A percentile compares a stretch with the other conserved stretches of the same genome.
Conservation (phyloP, 2,888 invertebrate genomes). For the Nomada goodeniana region DNA sequence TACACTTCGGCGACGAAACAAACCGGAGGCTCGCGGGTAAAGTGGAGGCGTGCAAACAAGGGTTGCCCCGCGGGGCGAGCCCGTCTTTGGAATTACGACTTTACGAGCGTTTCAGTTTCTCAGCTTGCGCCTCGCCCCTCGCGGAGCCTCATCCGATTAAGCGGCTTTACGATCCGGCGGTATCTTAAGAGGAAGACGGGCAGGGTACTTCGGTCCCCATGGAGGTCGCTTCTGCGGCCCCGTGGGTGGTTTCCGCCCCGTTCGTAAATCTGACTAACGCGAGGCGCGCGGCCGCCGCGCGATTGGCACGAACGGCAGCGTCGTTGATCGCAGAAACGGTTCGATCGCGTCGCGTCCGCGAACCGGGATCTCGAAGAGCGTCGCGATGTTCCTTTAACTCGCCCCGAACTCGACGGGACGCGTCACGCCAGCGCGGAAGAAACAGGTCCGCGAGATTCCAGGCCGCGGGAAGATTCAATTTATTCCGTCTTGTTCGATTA, state of each 20-base stretch:
- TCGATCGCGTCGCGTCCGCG: slow-evolving; percentile 14
- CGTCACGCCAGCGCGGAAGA: background rate
- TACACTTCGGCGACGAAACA: slow-evolving; percentile 14
- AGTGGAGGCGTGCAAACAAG: slow-evolving; percentile 39
- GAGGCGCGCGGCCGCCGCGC: background rate
- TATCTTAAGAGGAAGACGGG: slow-evolving; percentile 49
- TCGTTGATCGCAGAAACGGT: slow-evolving; percentile 22
- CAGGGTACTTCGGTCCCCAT: slow-evolving; percentile 48
- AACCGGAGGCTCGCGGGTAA: background rate
- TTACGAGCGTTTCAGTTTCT: slow-evolving; percentile 72
- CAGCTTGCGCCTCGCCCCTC: slow-evolving; percentile 59
- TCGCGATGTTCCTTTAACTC: slow-evolving; percentile 9
- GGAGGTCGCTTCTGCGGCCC: slow-evolving; percentile 1
- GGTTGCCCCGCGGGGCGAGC: slow-evolving; percentile 18
- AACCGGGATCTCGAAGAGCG: slow-evolving; percentile 43
- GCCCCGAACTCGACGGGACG: slow-evolving; percentile 31
- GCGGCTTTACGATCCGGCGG: slow-evolving; percentile 75
- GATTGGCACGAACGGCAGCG: slow-evolving; percentile 34
- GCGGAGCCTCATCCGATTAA: slow-evolving; percentile 76
- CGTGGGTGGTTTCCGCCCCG: slow-evolving; percentile 16
- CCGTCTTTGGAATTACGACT: slow-evolving; percentile 64
- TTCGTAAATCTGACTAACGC: slow-evolving; percentile 51
- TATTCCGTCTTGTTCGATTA: slow-evolving; percentile 67
- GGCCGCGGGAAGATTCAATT: slow-evolving; percentile 58
- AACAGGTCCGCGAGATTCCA: slow-evolving; percentile 17